These are phyloP conservation scores for Varanus salvator DNA, from an alignment of 2,113 vertebrate species.

Conservation along the genomic window DNA sequence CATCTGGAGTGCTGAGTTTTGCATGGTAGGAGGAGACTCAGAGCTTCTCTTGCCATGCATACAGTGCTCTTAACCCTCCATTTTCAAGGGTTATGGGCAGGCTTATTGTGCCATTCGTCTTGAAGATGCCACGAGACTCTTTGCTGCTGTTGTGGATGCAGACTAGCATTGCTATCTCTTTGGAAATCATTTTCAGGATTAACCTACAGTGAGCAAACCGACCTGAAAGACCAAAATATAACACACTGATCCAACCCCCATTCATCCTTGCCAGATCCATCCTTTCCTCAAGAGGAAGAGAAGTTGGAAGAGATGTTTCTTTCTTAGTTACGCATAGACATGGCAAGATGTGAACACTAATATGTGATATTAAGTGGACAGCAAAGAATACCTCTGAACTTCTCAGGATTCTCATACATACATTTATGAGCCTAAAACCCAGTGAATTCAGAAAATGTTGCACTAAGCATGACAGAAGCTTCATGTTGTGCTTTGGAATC, in stretches of 20 bases:
- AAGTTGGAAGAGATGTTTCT: background rate
- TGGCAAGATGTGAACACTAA: background rate
- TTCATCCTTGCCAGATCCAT: background rate
- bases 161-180: too few species aligned
- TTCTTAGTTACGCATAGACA: background rate
- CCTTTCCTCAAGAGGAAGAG: background rate
- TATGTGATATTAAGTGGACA: background rate
- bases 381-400: background rate
- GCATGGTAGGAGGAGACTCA: too few species aligned
- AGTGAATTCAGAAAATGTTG: background rate
- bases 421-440: background rate
- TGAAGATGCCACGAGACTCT: too few species aligned
- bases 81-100: too few species aligned
- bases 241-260: background rate
- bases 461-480: background rate
- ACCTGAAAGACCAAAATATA: background rate
- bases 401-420: background rate
- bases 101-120: too few species aligned
- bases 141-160: too few species aligned
- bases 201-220: background rate
- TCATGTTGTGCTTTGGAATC: background rate
- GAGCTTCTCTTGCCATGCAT: too few species aligned
- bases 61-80: too few species aligned
- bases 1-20: too few species aligned
- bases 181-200: background rate